Conservation (phyloP, 2,888 invertebrate genomes). For the Ophioninae sp. region DNA sequence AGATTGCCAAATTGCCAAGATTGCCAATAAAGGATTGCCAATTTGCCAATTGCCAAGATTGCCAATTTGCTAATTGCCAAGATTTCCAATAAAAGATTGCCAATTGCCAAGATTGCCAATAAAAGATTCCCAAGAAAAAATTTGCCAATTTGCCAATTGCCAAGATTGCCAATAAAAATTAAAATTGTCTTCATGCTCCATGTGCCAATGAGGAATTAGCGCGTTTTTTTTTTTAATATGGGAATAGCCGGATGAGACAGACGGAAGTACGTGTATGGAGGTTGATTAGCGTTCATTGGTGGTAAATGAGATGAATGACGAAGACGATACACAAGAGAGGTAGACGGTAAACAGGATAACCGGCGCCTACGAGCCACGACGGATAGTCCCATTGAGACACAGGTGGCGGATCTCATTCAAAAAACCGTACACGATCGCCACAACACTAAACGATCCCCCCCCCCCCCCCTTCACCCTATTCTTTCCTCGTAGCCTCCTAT, state of each 20-base stretch:
- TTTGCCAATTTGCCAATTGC: no score
- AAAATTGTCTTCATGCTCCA: conserved; percentile 29
- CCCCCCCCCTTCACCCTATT: no score
- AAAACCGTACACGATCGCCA: conserved; percentile 52
- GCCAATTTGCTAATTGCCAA: no score
- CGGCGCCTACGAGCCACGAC: conserved; percentile 44
- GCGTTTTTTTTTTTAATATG: conserved; percentile 16
- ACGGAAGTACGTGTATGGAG: conserved; percentile 43
- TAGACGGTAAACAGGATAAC: conserved; percentile 50
- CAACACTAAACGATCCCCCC: conserved; percentile 41
- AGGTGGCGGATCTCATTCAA: conserved; percentile 49
- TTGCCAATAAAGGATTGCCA: no score
- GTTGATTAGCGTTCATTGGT: conserved; percentile 7
- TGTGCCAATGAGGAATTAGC: conserved; percentile 18
- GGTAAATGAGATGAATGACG: conserved; percentile 36
- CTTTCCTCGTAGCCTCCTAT: background rate
- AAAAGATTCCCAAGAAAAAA: no score
- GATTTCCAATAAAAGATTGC: no score
- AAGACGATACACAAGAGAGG: conserved; percentile 39
- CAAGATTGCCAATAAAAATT: background rate
- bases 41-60: no score
- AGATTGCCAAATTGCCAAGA: no score
- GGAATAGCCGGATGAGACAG: conserved; percentile 35
- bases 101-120: no score
- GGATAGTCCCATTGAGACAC: conserved; percentile 45